Evolutionary conservation across 2,113 vertebrate genomes (phyloP).

Genomic region (Oryzias celebensis): DNA sequence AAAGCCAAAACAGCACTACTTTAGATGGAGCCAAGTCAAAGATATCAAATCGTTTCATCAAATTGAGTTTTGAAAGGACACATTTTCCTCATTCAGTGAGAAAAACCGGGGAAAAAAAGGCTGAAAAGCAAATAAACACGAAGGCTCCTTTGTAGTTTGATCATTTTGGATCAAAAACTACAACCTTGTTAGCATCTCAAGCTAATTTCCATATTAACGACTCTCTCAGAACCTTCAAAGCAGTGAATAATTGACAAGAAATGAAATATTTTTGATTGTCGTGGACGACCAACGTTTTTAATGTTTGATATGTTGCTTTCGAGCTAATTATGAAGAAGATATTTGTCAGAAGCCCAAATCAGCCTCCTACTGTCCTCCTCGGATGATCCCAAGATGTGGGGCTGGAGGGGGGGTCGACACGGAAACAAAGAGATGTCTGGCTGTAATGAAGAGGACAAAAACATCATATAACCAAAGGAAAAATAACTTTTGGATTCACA

Average conservation of each 20-base stretch:
- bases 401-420: slow-evolving; percentile 80
- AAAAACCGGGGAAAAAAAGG: too few species aligned
- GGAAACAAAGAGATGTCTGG: slow-evolving; percentile 64
- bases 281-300: slow-evolving; percentile 91
- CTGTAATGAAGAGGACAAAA: slow-evolving; percentile 4
- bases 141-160: slow-evolving; percentile 19
- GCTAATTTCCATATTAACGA: slow-evolving; percentile 99
- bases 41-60: slow-evolving; percentile 52
- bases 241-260: slow-evolving; percentile 99
- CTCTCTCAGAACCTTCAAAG: slow-evolving; percentile 98
- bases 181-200: slow-evolving; percentile 96
- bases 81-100: too few species aligned
- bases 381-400: slow-evolving; percentile 84
- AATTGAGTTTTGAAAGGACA: slow-evolving; percentile 42
- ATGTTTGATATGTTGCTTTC: slow-evolving; percentile 96
- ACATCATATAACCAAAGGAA: too few species aligned
- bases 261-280: slow-evolving; percentile 99
- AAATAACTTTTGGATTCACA: too few species aligned
- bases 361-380: slow-evolving; percentile 83
- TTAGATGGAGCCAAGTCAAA: slow-evolving; percentile 21
- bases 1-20: slow-evolving; percentile 32
- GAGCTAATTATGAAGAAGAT: slow-evolving; percentile 96
- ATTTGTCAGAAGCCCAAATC: slow-evolving; percentile 81
- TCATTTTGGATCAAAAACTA: slow-evolving; percentile 90
- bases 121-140: too few species aligned